phyloP scores from a whole-genome alignment of 2,797 vertebrate species.

The Typhlichthys eigenmanni region DNA sequence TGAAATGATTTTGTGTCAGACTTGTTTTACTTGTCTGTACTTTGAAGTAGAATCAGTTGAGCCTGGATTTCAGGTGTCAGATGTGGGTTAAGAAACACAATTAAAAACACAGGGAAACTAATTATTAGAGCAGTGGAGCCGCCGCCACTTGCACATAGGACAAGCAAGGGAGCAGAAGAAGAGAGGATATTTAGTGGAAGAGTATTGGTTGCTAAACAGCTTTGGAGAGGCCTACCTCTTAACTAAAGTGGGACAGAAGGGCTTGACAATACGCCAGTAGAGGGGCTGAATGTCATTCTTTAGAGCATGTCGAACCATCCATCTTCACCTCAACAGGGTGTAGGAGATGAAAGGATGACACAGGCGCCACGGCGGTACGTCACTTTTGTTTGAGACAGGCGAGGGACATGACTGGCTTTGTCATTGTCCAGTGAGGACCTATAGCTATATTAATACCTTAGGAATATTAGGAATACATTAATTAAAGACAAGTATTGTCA shows the following conservation, averaged over 20 bases:
- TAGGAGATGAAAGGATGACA: constrained; percentile 70
- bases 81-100: not conserved
- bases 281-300: constrained; percentile 63
- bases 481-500: constrained; percentile 17
- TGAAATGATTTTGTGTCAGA: constrained; percentile 12
- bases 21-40: not conserved
- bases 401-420: constrained; percentile 69
- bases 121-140: constrained; percentile 4
- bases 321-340: constrained; percentile 77
- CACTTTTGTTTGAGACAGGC: constrained; percentile 74
- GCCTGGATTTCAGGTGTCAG: not conserved
- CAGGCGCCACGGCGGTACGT: constrained; percentile 76
- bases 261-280: constrained; percentile 56
- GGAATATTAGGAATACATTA: constrained; percentile 30
- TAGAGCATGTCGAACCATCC: constrained; percentile 67
- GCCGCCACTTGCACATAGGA: not conserved
- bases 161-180: constrained; percentile 8
- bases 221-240: constrained; percentile 45
- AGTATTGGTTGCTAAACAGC: constrained; percentile 58
- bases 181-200: constrained; percentile 25
- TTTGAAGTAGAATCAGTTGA: not conserved
- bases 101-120: not conserved
- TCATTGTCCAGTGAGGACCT: constrained; percentile 73
- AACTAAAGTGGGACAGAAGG: constrained; percentile 63
- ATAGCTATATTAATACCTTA: constrained; percentile 45